A percentile compares a stretch with the other conserved stretches of the same genome.
Conservation (phyloP, 2,113 vertebrate species). For the Columba janthina region DNA sequence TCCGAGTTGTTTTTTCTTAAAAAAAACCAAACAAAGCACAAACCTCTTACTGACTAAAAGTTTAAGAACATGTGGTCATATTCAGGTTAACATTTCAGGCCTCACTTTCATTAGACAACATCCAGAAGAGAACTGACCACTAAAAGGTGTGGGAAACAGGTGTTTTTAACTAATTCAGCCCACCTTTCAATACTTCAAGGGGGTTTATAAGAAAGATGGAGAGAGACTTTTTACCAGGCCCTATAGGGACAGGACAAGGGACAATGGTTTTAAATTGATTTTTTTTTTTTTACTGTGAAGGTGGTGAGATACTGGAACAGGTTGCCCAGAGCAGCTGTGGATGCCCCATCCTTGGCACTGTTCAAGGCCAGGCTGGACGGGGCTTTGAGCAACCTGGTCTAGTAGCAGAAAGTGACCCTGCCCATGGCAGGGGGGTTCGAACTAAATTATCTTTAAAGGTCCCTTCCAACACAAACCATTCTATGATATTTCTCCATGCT, state of each 20-base stretch:
- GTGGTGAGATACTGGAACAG: not conserved
- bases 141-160: not conserved
- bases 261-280: not conserved
- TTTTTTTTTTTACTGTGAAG: not conserved
- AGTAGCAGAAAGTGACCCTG: not conserved
- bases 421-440: accelerated
- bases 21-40: no score
- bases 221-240: not conserved
- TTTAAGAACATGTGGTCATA: not conserved
- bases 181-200: not conserved
- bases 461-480: not conserved
- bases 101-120: not conserved
- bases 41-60: not conserved
- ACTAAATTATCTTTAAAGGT: not conserved
- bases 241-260: not conserved
- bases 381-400: not conserved
- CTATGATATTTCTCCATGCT: not conserved
- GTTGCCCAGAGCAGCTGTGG: not conserved
- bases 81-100: not conserved
- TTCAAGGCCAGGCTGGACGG: accelerated
- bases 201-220: not conserved
- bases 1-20: not conserved
- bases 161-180: not conserved
- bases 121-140: not conserved
- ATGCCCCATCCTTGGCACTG: not conserved